Evolutionary conservation across 2,888 invertebrate genomes (phyloP).

Genomic region (Agonopterix subpropinquella): DNA sequence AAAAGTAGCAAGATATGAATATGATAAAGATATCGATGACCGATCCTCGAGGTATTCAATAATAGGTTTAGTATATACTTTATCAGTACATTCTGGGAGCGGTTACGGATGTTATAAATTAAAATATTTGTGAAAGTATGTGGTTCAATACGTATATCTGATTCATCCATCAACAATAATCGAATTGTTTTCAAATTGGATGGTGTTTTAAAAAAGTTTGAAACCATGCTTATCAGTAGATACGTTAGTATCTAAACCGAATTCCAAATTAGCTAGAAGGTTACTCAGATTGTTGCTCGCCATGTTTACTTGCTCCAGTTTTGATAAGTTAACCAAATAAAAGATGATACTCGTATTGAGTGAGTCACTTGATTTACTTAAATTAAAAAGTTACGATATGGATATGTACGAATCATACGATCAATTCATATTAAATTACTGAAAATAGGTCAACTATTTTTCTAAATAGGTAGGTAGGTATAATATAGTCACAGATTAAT

Average conservation of each 20-base stretch:
- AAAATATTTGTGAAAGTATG: no score
- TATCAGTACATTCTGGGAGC: constrained; percentile 26
- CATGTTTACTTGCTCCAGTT: constrained; percentile 40
- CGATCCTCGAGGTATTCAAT: constrained; percentile 28
- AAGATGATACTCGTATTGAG: neutral
- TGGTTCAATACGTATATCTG: no score
- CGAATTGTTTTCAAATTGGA: no score
- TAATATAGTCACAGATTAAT: no score
- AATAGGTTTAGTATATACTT: constrained; percentile 15
- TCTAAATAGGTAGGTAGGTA: no score
- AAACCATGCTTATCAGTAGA: neutral
- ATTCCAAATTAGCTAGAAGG: constrained; percentile 36
- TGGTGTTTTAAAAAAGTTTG: neutral
- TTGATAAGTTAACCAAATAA: constrained; percentile 21
- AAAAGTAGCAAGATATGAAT: constrained; percentile 14
- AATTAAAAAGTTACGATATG: no score
- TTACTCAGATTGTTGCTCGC: constrained; percentile 26
- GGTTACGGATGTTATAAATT: constrained; percentile 7
- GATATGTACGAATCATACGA: no score
- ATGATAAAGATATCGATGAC: constrained; percentile 44
- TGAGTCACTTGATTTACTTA: no score
- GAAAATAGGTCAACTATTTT: no score
- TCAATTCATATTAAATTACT: no score
- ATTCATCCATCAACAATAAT: no score
- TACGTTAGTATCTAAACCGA: constrained; percentile 14